Percentiles rank a stretch among this genome's conserved stretches.
These are phyloP conservation scores for Crossaster papposus DNA, from an alignment of 53 echinoderm and acorn worm genomes.

Conservation along the genomic window DNA sequence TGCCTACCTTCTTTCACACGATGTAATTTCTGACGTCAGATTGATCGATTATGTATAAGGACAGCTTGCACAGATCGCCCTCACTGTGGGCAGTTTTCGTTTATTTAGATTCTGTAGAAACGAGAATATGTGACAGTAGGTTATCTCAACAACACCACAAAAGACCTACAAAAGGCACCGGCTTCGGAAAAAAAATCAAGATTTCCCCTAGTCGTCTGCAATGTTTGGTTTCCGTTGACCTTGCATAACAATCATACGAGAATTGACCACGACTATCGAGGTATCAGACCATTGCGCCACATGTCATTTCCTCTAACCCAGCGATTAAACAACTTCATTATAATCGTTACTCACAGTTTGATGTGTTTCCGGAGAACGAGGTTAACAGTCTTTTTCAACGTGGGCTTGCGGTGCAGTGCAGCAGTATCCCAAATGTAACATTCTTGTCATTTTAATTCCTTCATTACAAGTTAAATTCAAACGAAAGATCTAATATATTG, in stretches of 20 bases:
- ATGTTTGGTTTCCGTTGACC: background rate
- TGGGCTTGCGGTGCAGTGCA: background rate
- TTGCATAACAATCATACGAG: background rate
- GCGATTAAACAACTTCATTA: background rate
- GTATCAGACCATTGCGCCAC: conserved; percentile 19
- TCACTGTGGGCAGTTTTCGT: no score
- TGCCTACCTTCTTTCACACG: no score
- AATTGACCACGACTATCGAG: background rate
- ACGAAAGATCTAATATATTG: background rate
- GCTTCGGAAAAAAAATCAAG: background rate
- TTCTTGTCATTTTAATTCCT: background rate
- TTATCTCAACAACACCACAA: no score
- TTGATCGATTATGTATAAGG: no score
- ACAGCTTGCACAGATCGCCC: no score
- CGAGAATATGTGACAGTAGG: no score
- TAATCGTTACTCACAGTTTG: background rate
- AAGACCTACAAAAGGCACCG: no score
- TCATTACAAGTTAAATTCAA: background rate
- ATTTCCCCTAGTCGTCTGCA: conserved; percentile 34
- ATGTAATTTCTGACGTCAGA: no score
- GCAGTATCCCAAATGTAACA: background rate
- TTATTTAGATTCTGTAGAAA: no score
- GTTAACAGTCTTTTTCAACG: conserved; percentile 20
- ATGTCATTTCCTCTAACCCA: background rate
- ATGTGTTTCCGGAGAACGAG: conserved; percentile 4